A percentile compares a stretch with the other conserved stretches of the same genome.
phyloP scores from a whole-genome alignment of 2,888 invertebrate species.

The Acanthosepion esculentum region DNA sequence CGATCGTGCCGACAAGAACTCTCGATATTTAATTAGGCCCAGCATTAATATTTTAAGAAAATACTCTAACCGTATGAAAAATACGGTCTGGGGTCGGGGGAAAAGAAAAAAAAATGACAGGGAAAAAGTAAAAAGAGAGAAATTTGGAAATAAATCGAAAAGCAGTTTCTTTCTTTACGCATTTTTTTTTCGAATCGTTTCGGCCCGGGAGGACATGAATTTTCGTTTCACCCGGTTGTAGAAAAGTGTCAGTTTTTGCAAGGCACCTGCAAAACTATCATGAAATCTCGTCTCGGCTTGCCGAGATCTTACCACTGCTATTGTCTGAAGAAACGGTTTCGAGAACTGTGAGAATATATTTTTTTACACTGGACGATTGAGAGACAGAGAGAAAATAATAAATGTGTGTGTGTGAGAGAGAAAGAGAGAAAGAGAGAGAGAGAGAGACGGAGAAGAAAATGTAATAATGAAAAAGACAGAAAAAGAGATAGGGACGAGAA shows the following conservation, averaged over 20 bases:
- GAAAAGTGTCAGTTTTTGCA: slow-evolving; percentile 43
- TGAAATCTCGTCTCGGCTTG: slow-evolving; percentile 44
- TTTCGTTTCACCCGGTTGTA: slow-evolving; percentile 40
- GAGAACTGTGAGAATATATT: not conserved
- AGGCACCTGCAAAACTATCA: slow-evolving; percentile 45
- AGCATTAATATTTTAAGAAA: slow-evolving; percentile 49
- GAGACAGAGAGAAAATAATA: no score
- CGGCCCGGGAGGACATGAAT: slow-evolving; percentile 37
- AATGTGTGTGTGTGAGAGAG: no score
- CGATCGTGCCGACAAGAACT: slow-evolving; percentile 45
- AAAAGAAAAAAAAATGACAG: not conserved
- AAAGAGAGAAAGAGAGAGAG: not conserved
- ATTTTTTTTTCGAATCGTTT: not conserved
- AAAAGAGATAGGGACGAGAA: not conserved
- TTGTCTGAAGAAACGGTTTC: not conserved
- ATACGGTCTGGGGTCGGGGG: not conserved
- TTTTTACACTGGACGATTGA: not conserved
- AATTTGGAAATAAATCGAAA: not conserved
- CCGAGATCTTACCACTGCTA: not conserved
- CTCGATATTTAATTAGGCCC: slow-evolving; percentile 45
- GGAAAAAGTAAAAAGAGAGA: not conserved
- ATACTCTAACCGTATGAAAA: slow-evolving; percentile 46
- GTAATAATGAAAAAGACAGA: not conserved
- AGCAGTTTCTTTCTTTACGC: not conserved
- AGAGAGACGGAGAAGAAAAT: not conserved